A percentile compares a stretch with the other conserved stretches of the same genome.
Conservation (phyloP, 1,140 invertebrate genomes). For the Globodera rostochiensis region DNA sequence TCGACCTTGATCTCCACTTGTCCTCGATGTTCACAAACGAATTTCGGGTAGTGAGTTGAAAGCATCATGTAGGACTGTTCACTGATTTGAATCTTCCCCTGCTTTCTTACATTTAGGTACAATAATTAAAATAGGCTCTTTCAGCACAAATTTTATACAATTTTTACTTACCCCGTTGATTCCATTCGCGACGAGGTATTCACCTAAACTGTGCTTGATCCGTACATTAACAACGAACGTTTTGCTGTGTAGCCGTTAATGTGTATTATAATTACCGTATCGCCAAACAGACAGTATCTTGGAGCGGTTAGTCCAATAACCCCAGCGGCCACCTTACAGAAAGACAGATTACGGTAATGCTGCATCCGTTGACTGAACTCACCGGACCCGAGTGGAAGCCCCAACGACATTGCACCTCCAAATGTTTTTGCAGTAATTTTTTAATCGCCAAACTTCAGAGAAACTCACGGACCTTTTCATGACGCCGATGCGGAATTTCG, state of each 20-base stretch:
- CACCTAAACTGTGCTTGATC: constrained; percentile 40
- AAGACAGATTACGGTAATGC: constrained; percentile 9
- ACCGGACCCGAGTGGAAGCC: constrained; percentile 65
- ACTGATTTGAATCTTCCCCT: constrained; percentile 62
- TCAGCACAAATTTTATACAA: background rate
- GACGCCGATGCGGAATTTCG: constrained; percentile 55
- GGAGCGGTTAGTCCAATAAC: constrained; percentile 67
- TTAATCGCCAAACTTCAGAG: background rate
- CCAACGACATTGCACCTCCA: constrained; percentile 54
- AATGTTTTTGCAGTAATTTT: constrained; percentile 16
- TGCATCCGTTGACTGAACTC: background rate
- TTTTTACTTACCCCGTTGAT: constrained; percentile 62
- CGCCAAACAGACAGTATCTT: constrained; percentile 76
- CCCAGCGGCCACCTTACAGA: constrained; percentile 39
- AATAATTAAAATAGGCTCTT: background rate
- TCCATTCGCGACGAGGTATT: constrained; percentile 91
- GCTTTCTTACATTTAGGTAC: background rate
- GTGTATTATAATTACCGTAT: constrained; percentile 73
- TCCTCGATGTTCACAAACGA: constrained; percentile 51
- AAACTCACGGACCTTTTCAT: constrained; percentile 37
- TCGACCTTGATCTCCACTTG: constrained; percentile 60
- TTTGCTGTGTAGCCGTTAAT: constrained; percentile 15
- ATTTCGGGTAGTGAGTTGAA: constrained; percentile 44
- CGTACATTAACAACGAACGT: background rate
- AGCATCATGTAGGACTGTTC: constrained; percentile 49